phyloP scores from a whole-genome alignment of 2,888 invertebrate genomes.

The Trachelus tabidus region DNA sequence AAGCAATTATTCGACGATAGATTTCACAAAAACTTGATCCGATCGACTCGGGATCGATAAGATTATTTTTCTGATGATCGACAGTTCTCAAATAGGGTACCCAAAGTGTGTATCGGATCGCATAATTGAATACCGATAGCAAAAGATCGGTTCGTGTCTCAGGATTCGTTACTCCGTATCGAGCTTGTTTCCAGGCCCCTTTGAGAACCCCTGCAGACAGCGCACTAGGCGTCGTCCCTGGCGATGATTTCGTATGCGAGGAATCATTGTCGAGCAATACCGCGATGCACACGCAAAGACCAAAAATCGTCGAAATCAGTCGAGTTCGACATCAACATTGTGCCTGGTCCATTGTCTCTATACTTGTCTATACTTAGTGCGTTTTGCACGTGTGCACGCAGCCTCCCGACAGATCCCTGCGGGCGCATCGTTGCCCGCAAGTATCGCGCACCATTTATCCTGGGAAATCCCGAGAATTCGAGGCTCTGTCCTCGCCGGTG shows the following conservation, averaged over 20 bases:
- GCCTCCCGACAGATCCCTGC: conserved; percentile 18
- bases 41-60: no score
- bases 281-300: conserved; percentile 60
- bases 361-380: conserved; percentile 51
- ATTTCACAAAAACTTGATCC: no score
- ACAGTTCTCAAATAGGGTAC: no score
- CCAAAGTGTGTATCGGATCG: no score
- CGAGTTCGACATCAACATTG: conserved; percentile 66
- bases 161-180: no score
- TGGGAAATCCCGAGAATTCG: conserved; percentile 44
- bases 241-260: conserved; percentile 64
- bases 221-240: conserved; percentile 42
- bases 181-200: no score
- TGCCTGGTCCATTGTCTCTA: conserved; percentile 63
- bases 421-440: conserved; percentile 13
- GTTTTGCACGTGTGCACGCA: conserved; percentile 11
- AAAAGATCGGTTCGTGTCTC: no score
- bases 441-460: conserved; percentile 39
- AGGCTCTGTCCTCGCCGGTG: conserved; percentile 17
- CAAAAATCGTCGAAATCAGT: conserved; percentile 66
- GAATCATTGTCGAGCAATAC: conserved; percentile 60
- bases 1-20: not conserved
- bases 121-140: no score
- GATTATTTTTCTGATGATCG: no score
- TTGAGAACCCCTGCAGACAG: conserved; percentile 24